Evolutionary conservation across 37 sponge, comb jelly and placozoan species (phyloP).

Genomic region (Aphrocallistes beatrix): DNA sequence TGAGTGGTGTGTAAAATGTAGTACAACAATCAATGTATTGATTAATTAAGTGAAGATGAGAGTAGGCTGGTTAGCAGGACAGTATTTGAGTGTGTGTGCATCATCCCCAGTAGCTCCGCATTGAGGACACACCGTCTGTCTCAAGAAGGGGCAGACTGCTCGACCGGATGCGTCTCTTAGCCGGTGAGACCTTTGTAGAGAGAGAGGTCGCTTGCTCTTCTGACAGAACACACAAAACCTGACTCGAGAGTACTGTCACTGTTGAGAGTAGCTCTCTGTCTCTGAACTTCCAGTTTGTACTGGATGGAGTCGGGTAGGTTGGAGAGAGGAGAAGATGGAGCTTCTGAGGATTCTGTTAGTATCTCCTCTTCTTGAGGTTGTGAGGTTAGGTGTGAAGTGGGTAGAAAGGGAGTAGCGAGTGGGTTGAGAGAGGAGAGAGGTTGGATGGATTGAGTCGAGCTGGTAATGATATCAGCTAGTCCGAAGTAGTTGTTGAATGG

Average conservation of each 20-base stretch:
- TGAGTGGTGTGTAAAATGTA: no score
- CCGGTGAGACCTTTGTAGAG: neutral
- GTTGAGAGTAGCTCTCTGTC: neutral
- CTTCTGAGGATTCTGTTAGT: no score
- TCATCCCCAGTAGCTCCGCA: neutral
- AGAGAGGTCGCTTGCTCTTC: neutral
- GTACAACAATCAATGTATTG: no score
- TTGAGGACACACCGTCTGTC: neutral
- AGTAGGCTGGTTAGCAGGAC: neutral
- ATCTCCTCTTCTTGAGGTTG: no score
- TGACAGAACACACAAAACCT: neutral
- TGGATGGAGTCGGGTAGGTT: no score
- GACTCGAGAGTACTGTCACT: neutral
- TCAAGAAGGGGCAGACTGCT: neutral
- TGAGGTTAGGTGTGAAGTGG: no score
- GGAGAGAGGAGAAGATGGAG: no score
- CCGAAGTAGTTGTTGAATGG: no score
- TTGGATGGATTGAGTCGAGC: no score
- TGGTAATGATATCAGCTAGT: no score
- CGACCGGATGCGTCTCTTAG: neutral
- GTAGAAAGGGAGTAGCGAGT: no score
- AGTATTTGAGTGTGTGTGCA: neutral
- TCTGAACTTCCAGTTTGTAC: neutral
- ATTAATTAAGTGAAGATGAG: constrained; percentile 1
- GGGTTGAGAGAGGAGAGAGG: no score